A percentile compares a stretch with the other conserved stretches of the same genome.
phyloP scores from a whole-genome alignment of 2,797 vertebrate species.

The Hemitrygon akajei region DNA sequence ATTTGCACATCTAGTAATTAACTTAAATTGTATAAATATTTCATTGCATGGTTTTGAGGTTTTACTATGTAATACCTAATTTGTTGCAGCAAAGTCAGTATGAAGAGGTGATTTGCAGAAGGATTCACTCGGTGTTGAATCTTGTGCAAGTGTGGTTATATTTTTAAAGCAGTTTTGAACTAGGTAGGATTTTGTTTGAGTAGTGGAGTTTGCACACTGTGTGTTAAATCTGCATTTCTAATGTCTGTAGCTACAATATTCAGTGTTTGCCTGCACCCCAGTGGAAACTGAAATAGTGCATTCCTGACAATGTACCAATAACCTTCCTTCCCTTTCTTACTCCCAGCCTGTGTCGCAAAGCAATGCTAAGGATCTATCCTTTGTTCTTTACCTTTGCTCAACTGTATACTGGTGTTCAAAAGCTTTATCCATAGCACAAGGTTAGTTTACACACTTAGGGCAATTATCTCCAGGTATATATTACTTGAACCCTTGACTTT shows the following conservation, averaged over 20 bases:
- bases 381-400: background rate
- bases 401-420: background rate
- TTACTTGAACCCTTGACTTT: background rate
- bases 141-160: background rate
- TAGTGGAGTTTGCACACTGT: background rate
- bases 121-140: background rate
- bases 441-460: background rate
- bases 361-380: background rate
- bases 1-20: background rate
- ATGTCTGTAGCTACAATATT: background rate
- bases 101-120: background rate
- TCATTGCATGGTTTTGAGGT: background rate
- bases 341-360: background rate
- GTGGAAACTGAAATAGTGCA: background rate
- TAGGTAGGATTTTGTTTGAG: background rate
- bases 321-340: background rate
- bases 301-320: background rate
- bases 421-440: background rate
- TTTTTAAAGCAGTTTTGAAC: background rate
- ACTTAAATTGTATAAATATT: background rate
- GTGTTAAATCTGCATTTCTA: background rate
- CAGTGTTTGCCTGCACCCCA: background rate
- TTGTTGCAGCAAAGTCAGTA: background rate
- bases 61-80: background rate
- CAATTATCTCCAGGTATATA: background rate